Evolutionary conservation across 1,140 invertebrate species (phyloP), one percentile per base, ranked within the genome.

Genomic region (Eurosta solidaginis): DNA sequence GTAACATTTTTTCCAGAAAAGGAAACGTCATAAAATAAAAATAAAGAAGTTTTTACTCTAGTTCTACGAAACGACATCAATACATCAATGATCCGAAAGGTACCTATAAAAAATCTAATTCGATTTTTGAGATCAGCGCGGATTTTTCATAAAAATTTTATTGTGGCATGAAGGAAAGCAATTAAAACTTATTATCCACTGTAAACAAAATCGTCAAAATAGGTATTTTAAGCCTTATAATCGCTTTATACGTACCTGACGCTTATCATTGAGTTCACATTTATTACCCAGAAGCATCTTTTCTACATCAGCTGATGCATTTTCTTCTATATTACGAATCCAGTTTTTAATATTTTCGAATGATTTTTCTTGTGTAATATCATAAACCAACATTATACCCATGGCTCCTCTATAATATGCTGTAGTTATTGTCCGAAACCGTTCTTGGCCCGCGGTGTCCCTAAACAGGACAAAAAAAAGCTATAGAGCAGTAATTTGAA

Each of bases 271-370:
- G 85, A 96, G 91, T 89, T 98, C 96, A 89, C 96, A 97, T 90
- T 98, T 98, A 89, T 98, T 98, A 80, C 96, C 96, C 83, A 97
- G 90, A 79, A 97, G 92, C 96, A 98, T 98, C 89, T 96, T 96
- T 87, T 97, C 96, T 17, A 97, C 96, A 90, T 97, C 96, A 40
- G 96, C 93, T 40, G 96, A 96, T 25, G 96, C 96, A 89, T 96
- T 95, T 90, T 99, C 97, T 88, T 99, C 97, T 87, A 99, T 99
- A 90, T 99, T 99, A 85, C 97, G 91, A 82, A 99, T 95, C 98
- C 98, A 99, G 86, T 98, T 99, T 81, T 97, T 96, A 81, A 99
- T 99, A 88, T 99, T 99, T 88, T 99, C 97, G 90, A 99, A 99
- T 82, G 96, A 98, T 90, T 98, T 99, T 84, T 97, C 95, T 90